Evolutionary conservation across 2,888 invertebrate genomes (phyloP).

Genomic region (Drosophila aldrichi): DNA sequence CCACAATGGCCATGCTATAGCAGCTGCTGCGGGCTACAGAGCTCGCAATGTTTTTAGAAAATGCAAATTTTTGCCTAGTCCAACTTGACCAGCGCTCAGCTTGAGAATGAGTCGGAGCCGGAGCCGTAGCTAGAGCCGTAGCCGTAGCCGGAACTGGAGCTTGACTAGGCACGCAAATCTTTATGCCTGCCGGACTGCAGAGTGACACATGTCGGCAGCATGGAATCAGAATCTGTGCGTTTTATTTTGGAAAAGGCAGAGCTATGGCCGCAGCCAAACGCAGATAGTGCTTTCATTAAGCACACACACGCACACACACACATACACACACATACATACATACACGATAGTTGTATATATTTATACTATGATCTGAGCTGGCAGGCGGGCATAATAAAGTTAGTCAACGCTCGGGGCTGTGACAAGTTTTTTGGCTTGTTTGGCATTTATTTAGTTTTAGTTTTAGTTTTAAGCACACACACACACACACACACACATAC

Average conservation of each 20-base stretch:
- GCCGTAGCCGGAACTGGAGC: constrained; percentile 21
- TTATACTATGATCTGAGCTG: constrained; percentile 33
- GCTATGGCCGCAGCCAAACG: constrained; percentile 59
- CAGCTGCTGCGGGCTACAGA: constrained; percentile 51
- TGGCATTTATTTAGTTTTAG: constrained; percentile 80
- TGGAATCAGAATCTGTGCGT: constrained; percentile 78
- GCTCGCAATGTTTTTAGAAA: constrained; percentile 77
- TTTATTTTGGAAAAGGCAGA: constrained; percentile 67
- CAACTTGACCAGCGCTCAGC: constrained; percentile 37
- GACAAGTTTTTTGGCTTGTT: constrained; percentile 73
- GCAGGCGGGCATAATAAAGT: constrained; percentile 71
- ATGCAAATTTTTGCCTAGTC: constrained; percentile 78
- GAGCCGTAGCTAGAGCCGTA: background rate
- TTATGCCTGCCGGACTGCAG: constrained; percentile 80
- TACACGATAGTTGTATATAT: constrained; percentile 5
- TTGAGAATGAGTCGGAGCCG: constrained; percentile 3
- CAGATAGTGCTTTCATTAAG: constrained; percentile 69
- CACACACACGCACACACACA: constrained; percentile 10
- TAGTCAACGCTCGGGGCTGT: constrained; percentile 41
- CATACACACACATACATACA: background rate
- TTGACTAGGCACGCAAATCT: constrained; percentile 75
- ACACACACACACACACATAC: background rate
- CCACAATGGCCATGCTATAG: constrained; percentile 31
- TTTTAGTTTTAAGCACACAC: constrained; percentile 5
- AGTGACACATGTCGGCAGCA: constrained; percentile 85